These are phyloP conservation scores for Catharus ustulatus DNA, from an alignment of 2,797 vertebrate species.

Conservation along the genomic window DNA sequence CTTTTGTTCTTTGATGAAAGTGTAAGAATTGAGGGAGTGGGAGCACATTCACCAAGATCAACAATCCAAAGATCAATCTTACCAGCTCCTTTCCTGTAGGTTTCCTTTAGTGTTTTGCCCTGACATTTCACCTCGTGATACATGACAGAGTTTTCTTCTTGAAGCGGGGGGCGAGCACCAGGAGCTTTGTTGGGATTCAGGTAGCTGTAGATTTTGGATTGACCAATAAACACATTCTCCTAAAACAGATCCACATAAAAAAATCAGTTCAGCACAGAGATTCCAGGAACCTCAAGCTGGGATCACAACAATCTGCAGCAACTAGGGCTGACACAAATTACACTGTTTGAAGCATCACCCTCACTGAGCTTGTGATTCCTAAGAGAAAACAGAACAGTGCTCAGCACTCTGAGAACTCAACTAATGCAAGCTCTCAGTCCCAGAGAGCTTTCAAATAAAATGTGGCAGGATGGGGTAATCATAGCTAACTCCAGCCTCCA, in stretches of 20 bases:
- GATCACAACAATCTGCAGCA: background rate
- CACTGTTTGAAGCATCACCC: background rate
- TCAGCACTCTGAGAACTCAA: background rate
- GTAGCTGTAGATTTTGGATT: conserved; percentile 81
- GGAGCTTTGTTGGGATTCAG: conserved; percentile 81
- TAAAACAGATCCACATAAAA: conserved; percentile 70
- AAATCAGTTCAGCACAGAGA: background rate
- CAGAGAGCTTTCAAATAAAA: background rate
- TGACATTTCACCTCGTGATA: conserved; percentile 83
- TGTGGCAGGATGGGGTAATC: background rate
- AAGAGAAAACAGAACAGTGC: background rate
- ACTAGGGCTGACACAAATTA: background rate
- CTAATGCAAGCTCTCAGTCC: background rate
- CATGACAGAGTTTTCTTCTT: conserved; percentile 85
- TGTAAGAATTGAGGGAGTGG: background rate
- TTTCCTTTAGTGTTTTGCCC: conserved; percentile 77
- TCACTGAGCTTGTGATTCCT: background rate
- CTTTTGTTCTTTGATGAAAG: background rate
- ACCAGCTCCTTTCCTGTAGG: conserved; percentile 83
- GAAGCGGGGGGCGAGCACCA: conserved; percentile 78
- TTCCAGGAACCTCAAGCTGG: background rate
- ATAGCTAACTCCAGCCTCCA: background rate
- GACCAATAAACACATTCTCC: conserved; percentile 85
- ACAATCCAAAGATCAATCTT: conserved; percentile 14
- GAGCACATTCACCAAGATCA: background rate